Percentiles rank a stretch among this genome's conserved stretches.
These are phyloP conservation scores for Hippocampus zosterae DNA, from an alignment of 2,113 vertebrate genomes.

Conservation along the genomic window DNA sequence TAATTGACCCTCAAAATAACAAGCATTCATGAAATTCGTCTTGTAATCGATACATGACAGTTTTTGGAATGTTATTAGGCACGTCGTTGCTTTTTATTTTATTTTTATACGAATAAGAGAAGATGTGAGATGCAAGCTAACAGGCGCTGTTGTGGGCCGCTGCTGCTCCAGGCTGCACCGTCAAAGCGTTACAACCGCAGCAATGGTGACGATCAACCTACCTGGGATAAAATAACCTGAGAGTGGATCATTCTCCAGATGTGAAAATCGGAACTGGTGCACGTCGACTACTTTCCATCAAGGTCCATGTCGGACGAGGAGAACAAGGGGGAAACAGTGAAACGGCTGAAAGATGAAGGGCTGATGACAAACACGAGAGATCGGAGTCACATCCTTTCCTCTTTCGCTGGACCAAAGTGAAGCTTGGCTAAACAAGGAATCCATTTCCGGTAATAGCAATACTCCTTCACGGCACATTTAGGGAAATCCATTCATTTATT, in stretches of 20 bases:
- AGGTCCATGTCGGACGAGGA: conserved; percentile 41
- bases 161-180: conserved; percentile 21
- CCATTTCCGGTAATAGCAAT: not conserved
- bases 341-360: conserved; percentile 9
- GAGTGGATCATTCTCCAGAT: conserved; percentile 71
- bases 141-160: conserved; percentile 28
- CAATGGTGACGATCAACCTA: conserved; percentile 51
- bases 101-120: not conserved
- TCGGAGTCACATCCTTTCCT: conserved; percentile 52
- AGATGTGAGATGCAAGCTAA: conserved; percentile 2
- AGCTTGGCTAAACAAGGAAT: not conserved
- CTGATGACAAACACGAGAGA: conserved; percentile 11
- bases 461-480: no score
- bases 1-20: not conserved
- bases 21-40: not conserved
- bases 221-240: conserved; percentile 67
- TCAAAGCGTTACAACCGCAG: conserved; percentile 31
- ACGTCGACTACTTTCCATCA: conserved; percentile 27
- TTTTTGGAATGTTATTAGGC: not conserved
- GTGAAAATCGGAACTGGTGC: conserved; percentile 4
- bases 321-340: conserved; percentile 23
- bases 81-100: not conserved
- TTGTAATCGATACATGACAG: not conserved
- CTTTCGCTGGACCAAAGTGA: conserved; percentile 31
- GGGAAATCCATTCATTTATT: not conserved